Conservation (phyloP, 2,888 invertebrate genomes). For the Andrena flavipes region DNA sequence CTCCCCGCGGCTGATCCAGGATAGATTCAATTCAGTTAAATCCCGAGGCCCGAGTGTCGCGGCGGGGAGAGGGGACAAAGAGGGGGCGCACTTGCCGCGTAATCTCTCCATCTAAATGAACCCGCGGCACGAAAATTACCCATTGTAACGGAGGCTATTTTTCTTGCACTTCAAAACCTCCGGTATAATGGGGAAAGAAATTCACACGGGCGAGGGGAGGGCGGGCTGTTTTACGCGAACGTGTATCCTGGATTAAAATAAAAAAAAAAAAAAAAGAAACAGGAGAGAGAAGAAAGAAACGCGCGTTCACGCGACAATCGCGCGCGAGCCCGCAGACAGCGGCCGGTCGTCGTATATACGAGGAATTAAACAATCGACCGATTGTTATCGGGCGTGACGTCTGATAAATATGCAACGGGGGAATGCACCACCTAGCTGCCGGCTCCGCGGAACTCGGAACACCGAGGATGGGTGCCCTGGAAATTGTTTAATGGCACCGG, state of each 20-base stretch:
- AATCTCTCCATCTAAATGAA: constrained; percentile 58
- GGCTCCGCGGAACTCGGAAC: constrained; percentile 54
- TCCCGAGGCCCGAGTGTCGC: constrained; percentile 33
- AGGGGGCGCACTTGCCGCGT: constrained; percentile 12
- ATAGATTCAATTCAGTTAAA: constrained; percentile 44
- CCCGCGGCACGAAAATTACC: constrained; percentile 58
- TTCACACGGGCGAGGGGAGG: constrained; percentile 39
- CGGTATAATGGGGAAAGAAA: constrained; percentile 46
- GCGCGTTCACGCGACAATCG: constrained; percentile 50
- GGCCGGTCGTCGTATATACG: constrained; percentile 46
- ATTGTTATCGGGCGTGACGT: constrained; percentile 77
- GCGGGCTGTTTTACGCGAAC: not conserved
- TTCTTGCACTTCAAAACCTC: constrained; percentile 52
- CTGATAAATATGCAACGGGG: constrained; percentile 77
- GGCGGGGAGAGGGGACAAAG: constrained; percentile 1
- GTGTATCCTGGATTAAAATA: constrained; percentile 5
- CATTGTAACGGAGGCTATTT: constrained; percentile 58
- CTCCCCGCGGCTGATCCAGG: constrained; percentile 18
- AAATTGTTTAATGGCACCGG: constrained; percentile 65
- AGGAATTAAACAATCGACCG: constrained; percentile 75
- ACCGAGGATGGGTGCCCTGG: constrained; percentile 57
- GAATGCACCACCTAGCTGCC: constrained; percentile 49
- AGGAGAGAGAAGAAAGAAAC: not conserved
- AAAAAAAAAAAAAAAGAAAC: not conserved
- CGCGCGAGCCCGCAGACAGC: constrained; percentile 29